Base-by-base conservation (phyloP, 2,113 vertebrate genomes). In the Dryoscopus gambensis region DNA sequence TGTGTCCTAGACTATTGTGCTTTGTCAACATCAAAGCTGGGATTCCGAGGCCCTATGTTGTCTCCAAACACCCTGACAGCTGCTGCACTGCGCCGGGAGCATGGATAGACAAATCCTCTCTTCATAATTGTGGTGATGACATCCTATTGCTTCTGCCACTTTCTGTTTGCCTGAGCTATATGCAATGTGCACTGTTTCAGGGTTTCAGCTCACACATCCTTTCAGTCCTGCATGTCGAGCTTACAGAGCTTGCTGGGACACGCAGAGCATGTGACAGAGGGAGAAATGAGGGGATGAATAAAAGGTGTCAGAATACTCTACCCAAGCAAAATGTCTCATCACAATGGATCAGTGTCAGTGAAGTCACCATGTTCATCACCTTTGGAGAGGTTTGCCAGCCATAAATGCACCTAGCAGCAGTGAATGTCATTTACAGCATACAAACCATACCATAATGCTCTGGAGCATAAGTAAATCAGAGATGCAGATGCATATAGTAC, bases 161-260 rank as follows among this genome's bases (percentile, higher is more conserved):
- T 69, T 28, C 25, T 42, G 17, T 93, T 70, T 83, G 16, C n/a
- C 57, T 20, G 27, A 68, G 27, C 15, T 37, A 1, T n/a, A 12
- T 8, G 16, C 46, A 33, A 82, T 33, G 7, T 22, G 35, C 39
- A 5, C 22, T 59, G 15, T 42, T 17, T 2, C 21, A 71, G 27
- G 15, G 10, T 49, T 78, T 55, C 69, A 78, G 64, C 37, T 44
- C 39, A n/a, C 7, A 2, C 8, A 56, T 40, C 50, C 49, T 65
- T 77, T 60, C 74, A 71, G 18, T 11, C 12, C 23, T 21, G 11
- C 4, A 15, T 14, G 31, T 9, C 0, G 0, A 83, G 33, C 15
- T 57, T 37, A 19, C 16, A 19, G 22, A 75, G 31, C 37, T 71
- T 30, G 21, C 44, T 68, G 30, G 0, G 2, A 39, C 44, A 83